Evolutionary conservation across 2,113 vertebrate genomes (phyloP).

Genomic region (Oceanodroma tethys): DNA sequence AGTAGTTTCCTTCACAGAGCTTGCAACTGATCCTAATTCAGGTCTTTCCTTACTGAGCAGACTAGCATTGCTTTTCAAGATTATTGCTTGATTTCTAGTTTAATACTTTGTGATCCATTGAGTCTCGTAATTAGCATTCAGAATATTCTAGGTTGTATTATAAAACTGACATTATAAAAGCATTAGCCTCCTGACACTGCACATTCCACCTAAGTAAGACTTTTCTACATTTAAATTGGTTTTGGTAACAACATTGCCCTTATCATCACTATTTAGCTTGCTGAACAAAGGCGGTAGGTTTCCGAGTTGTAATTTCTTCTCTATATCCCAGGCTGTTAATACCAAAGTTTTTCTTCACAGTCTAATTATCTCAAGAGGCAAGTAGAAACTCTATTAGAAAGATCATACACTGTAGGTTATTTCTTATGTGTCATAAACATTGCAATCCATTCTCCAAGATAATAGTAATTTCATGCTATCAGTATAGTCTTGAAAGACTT

Average conservation of each 20-base stretch:
- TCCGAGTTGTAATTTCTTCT: constrained; percentile 26
- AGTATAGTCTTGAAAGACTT: neutral
- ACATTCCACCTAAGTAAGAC: neutral
- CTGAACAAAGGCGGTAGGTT: constrained; percentile 1
- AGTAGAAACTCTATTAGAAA: neutral
- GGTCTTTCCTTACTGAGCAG: neutral
- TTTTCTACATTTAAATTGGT: constrained; percentile 29
- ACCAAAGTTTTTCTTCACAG: neutral
- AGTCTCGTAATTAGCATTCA: constrained; percentile 5
- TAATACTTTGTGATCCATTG: neutral
- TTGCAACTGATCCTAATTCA: neutral
- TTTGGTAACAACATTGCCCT: neutral
- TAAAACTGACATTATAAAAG: neutral
- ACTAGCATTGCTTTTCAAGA: neutral
- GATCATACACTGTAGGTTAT: neutral
- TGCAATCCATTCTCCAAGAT: neutral
- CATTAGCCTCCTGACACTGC: neutral
- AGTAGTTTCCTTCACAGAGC: neutral
- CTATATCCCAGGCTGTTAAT: neutral
- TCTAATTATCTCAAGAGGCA: neutral
- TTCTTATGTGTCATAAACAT: neutral
- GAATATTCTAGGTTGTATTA: neutral
- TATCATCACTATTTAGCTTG: neutral
- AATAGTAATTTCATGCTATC: neutral
- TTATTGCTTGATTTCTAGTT: neutral